Evolutionary conservation across 2,797 vertebrate genomes (phyloP), one percentile per base, ranked within the genome.

Genomic region (Caiman crocodilus): DNA sequence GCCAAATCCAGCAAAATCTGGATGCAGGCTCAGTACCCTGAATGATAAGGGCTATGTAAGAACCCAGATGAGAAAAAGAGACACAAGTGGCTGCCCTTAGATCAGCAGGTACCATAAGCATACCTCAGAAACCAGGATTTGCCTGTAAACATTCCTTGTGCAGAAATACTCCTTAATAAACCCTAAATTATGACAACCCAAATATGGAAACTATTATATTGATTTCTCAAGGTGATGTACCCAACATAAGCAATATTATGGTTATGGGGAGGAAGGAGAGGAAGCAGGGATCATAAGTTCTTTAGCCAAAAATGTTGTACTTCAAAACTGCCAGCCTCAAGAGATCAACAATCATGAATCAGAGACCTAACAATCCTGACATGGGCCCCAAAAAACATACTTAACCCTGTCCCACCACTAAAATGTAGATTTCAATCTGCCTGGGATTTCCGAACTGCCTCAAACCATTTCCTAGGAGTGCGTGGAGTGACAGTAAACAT

Each of bases 1-100:
- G 91, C 10, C 61, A 7, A 67, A 59, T 87, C 90, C 63, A 87
- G 87, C 32, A 91, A 87, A 89, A 90, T 76, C n/a, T 69, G 5
- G 7, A 16, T 71, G 80, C 60, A 64, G 15, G 16, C 26, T 35
- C 74, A 89, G 76, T 78, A 28, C 57, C 67, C 67, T 94, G 21
- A 28, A 88, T 32, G 12, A 81, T 26, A 65, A 56, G 23, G 56
- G 23, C 42, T 75, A 64, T 20, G 71, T 1, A 75, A 75, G 73
- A 82, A 73, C 67, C 5, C n/a, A 82, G n/a, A 0, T 28, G 57
- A 87, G 17, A 20, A 59, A 85, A 61, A 82, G 28, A 32, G 65
- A 85, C 75, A 25, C 18, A 30, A 67, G 65, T 21, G 65, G 28
- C 63, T 65, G 28, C 9, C 65, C 30, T 67, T 30, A 18, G 17